These are phyloP conservation scores for Piprites chloris DNA, from an alignment of 2,113 vertebrate species.

Conservation along the genomic window DNA sequence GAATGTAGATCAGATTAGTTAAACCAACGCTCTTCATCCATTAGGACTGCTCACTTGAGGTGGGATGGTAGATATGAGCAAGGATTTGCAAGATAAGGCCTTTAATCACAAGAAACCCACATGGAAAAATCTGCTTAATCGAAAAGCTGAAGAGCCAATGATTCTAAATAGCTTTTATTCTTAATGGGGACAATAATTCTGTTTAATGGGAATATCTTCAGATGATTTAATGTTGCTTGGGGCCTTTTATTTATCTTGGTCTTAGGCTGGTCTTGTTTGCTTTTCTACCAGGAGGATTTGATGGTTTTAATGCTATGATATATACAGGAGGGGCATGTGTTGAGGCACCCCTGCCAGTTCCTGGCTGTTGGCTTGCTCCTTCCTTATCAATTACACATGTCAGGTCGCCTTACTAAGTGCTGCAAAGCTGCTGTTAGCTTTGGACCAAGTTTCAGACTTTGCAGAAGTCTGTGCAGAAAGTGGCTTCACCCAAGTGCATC, in stretches of 20 bases:
- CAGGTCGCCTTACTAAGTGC: not conserved
- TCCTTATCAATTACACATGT: not conserved
- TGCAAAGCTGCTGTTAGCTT: not conserved
- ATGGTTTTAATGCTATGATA: conserved; percentile 5
- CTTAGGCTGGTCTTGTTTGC: conserved; percentile 25
- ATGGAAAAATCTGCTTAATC: conserved; percentile 40
- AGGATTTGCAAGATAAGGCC: not conserved
- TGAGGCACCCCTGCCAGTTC: not conserved
- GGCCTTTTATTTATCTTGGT: conserved; percentile 23
- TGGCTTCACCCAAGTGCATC: not conserved
- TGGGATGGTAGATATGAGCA: not conserved
- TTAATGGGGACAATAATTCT: conserved; percentile 61
- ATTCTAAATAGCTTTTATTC: conserved; percentile 50
- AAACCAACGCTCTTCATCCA: not conserved
- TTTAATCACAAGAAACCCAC: conserved; percentile 32
- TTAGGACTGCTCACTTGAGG: not conserved
- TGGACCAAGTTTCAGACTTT: not conserved
- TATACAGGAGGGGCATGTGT: not conserved
- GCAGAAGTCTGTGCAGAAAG: not conserved
- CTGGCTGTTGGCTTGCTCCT: not conserved
- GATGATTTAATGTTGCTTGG: conserved; percentile 54
- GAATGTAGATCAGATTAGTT: not conserved
- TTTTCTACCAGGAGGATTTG: conserved; percentile 1
- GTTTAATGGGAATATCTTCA: conserved; percentile 53
- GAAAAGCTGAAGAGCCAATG: conserved; percentile 30